phyloP scores from a whole-genome alignment of 2,888 invertebrate species.

The Drosophila antonietae region DNA sequence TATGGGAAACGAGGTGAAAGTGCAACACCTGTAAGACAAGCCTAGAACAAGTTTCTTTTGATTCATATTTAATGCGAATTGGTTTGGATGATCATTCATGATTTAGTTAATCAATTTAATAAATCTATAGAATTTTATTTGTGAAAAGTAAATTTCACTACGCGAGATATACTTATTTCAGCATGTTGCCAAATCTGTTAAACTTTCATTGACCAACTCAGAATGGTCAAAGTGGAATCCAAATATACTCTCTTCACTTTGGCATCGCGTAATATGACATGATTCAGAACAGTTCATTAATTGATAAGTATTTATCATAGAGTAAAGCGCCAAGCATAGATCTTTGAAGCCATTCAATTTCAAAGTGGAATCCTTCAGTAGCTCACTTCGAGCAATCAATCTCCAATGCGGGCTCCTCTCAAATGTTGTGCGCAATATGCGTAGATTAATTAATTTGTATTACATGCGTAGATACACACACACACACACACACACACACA shows the following conservation, averaged over 20 bases:
- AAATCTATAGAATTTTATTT: no score
- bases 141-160: no score
- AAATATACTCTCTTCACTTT: neutral
- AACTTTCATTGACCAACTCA: no score
- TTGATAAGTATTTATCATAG: constrained; percentile 9
- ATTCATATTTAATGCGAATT: neutral
- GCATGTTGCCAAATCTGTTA: no score
- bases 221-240: neutral
- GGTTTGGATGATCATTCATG: neutral
- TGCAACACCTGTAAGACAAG: neutral
- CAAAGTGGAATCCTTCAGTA: constrained; percentile 3
- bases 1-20: constrained; percentile 15
- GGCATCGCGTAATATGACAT: neutral
- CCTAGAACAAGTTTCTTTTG: no score
- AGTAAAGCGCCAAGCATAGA: neutral
- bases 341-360: neutral
- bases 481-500: constrained; percentile 14
- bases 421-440: constrained; percentile 65
- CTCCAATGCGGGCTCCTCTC: constrained; percentile 43
- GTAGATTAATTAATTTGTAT: constrained; percentile 76
- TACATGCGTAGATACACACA: constrained; percentile 52
- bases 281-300: constrained; percentile 6
- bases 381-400: constrained; percentile 58
- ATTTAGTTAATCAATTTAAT: neutral
- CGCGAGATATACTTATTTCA: no score